A percentile compares a stretch with the other conserved stretches of the same genome.
Evolutionary conservation across 1,140 invertebrate species (phyloP).

Genomic region (Muscidifurax raptorellus): DNA sequence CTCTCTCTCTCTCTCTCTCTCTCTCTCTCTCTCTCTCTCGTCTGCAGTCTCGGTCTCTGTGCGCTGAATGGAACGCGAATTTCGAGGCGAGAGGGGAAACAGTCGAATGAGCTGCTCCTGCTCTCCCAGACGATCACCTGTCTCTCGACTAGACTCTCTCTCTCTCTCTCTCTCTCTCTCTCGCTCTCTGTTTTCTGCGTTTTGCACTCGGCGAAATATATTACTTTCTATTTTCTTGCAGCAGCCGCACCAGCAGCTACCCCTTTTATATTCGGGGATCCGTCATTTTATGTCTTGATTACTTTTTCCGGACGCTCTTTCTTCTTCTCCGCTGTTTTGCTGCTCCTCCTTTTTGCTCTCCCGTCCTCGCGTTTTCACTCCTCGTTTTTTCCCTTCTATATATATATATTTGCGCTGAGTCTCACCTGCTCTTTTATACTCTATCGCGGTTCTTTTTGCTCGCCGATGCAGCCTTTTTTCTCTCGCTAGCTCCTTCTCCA

Average conservation of each 20-base stretch:
- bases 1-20: background rate
- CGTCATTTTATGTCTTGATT: slow-evolving; percentile 19
- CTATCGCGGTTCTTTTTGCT: background rate
- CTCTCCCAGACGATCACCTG: background rate
- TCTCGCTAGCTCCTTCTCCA: background rate
- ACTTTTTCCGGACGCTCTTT: background rate
- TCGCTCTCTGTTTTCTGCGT: slow-evolving; percentile 1
- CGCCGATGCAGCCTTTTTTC: background rate
- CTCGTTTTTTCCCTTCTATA: background rate
- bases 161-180: background rate
- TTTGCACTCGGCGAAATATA: background rate
- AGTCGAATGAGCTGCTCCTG: slow-evolving; percentile 2
- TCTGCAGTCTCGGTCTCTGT: background rate
- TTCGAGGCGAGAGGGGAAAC: background rate
- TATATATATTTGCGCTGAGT: background rate
- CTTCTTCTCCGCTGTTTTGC: background rate
- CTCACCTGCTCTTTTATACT: background rate
- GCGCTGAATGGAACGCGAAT: slow-evolving; percentile 13
- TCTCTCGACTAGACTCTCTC: background rate
- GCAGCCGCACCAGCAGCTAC: background rate
- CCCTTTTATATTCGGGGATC: slow-evolving; percentile 3
- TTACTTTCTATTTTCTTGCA: background rate
- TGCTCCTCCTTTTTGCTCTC: background rate
- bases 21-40: background rate
- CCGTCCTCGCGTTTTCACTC: background rate